Percentiles rank a stretch among this genome's conserved stretches.
Conservation (phyloP, 2,888 invertebrate species). For the Drosophila atroscutellata region DNA sequence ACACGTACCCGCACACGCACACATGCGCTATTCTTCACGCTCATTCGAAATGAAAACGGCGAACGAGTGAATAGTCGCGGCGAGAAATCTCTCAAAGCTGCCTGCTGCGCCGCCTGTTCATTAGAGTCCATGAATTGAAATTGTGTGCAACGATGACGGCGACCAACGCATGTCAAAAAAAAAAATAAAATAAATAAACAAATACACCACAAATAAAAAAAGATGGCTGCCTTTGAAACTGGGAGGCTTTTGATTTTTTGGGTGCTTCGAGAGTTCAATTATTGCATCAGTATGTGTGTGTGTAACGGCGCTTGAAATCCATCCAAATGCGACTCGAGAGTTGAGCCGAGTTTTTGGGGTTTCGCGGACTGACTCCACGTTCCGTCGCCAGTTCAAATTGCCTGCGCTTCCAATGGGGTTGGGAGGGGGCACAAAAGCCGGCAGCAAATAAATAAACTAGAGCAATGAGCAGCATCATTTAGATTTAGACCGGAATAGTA, state of each 20-base stretch:
- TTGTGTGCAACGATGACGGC: slow-evolving; percentile 73
- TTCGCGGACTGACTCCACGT: slow-evolving; percentile 27
- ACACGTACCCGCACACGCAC: slow-evolving; percentile 13
- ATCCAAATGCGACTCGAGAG: slow-evolving; percentile 48
- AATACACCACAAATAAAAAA: slow-evolving; percentile 9
- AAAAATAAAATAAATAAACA: slow-evolving; percentile 5
- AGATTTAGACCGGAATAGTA: slow-evolving; percentile 85
- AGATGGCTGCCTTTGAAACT: slow-evolving; percentile 43
- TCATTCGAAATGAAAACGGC: slow-evolving; percentile 61
- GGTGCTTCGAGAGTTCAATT: slow-evolving; percentile 51
- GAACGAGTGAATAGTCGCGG: slow-evolving; percentile 69
- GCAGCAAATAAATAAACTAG: slow-evolving; percentile 77
- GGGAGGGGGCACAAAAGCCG: slow-evolving; percentile 20
- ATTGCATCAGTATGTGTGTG: slow-evolving; percentile 1
- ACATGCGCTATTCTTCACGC: slow-evolving; percentile 57
- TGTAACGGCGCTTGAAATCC: slow-evolving; percentile 53
- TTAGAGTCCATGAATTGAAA: slow-evolving; percentile 85
- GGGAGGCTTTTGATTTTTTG: slow-evolving; percentile 24
- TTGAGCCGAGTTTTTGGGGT: slow-evolving; percentile 34
- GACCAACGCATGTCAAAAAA: slow-evolving; percentile 50
- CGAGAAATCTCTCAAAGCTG: slow-evolving; percentile 54
- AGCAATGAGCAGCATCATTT: slow-evolving; percentile 85
- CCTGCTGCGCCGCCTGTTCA: slow-evolving; percentile 59
- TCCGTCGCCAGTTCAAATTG: slow-evolving; percentile 49
- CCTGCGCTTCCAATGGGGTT: slow-evolving; percentile 68